Evolutionary conservation across 2,888 invertebrate genomes (phyloP).

Genomic region (Azorinus chamasolen): DNA sequence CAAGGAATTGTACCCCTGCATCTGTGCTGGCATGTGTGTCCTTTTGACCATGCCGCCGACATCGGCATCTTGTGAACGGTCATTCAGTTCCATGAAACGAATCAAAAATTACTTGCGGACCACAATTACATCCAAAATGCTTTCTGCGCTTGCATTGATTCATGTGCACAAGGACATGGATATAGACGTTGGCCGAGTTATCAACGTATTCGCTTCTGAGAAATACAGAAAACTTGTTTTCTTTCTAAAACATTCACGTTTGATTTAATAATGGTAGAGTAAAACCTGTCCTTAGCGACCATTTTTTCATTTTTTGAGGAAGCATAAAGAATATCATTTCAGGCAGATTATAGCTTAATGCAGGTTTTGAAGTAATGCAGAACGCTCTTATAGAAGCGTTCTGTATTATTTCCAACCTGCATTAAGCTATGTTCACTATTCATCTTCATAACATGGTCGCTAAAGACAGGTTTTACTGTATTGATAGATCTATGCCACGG

Average conservation of each 20-base stretch:
- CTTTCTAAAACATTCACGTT: slow-evolving; percentile 9
- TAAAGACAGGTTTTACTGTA: too few relatives aligned
- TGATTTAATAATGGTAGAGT: too few relatives aligned
- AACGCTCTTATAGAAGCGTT: too few relatives aligned
- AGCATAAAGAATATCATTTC: too few relatives aligned
- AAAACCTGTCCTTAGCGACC: too few relatives aligned
- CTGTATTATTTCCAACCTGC: too few relatives aligned
- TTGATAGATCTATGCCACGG: too few relatives aligned
- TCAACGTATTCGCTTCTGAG: slow-evolving; percentile 12
- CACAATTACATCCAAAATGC: slow-evolving; percentile 26
- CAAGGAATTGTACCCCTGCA: slow-evolving; percentile 9
- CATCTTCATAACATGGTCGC: too few relatives aligned
- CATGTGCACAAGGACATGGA: slow-evolving; percentile 15
- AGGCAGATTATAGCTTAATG: too few relatives aligned
- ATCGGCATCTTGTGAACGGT: slow-evolving; percentile 31
- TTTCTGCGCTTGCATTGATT: slow-evolving; percentile 19
- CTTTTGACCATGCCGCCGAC: slow-evolving; percentile 35
- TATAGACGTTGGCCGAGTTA: not conserved
- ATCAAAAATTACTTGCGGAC: slow-evolving; percentile 31
- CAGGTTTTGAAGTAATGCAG: too few relatives aligned
- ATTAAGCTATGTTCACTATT: too few relatives aligned
- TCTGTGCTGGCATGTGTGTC: slow-evolving; percentile 11
- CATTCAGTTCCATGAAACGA: slow-evolving; percentile 28
- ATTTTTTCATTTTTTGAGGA: too few relatives aligned
- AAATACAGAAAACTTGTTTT: slow-evolving; percentile 23